Evolutionary conservation across 1,140 invertebrate species (phyloP).

Genomic region (Rhyzopertha dominica): DNA sequence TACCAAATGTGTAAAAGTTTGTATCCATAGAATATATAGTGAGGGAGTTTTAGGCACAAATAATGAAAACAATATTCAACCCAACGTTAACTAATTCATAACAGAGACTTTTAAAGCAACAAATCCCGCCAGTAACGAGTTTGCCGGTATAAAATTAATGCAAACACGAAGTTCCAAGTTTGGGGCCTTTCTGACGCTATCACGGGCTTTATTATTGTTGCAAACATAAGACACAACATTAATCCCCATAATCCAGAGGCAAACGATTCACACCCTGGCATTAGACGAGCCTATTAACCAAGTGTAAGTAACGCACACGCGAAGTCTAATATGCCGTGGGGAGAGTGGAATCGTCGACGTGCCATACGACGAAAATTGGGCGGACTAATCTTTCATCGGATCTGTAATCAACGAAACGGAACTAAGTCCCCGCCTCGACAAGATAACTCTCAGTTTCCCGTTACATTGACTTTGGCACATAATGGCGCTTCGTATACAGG

Average conservation of each 20-base stretch:
- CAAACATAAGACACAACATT: slow-evolving; percentile 7
- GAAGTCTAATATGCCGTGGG: slow-evolving; percentile 3
- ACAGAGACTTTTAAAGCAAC: slow-evolving; percentile 4
- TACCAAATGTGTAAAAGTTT: too few species aligned
- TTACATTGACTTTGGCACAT: too few species aligned
- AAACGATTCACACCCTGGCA: slow-evolving; percentile 12
- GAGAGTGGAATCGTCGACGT: too few species aligned
- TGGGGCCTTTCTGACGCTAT: slow-evolving; percentile 1
- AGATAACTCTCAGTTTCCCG: too few species aligned
- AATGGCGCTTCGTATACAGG: too few species aligned
- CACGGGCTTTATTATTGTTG: slow-evolving; percentile 4
- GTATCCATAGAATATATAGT: too few species aligned
- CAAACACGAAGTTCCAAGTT: slow-evolving; percentile 9
- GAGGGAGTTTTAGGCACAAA: too few species aligned
- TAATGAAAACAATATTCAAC: too few species aligned
- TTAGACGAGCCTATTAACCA: slow-evolving; percentile 10
- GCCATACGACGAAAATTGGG: slow-evolving; percentile 21
- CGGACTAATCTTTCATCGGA: slow-evolving; percentile 24
- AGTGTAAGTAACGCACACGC: slow-evolving; percentile 8
- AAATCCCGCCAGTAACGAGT: slow-evolving; percentile 4
- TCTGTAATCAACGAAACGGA: slow-evolving; percentile 29
- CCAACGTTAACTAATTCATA: too few species aligned
- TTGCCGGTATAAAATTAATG: slow-evolving; percentile 9
- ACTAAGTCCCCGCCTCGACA: slow-evolving; percentile 17
- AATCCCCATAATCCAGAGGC: slow-evolving; percentile 7